A percentile compares a stretch with the other conserved stretches of the same genome.
These are phyloP conservation scores for Platycnemis pennipes DNA, from an alignment of 2,888 invertebrate species.

Conservation along the genomic window DNA sequence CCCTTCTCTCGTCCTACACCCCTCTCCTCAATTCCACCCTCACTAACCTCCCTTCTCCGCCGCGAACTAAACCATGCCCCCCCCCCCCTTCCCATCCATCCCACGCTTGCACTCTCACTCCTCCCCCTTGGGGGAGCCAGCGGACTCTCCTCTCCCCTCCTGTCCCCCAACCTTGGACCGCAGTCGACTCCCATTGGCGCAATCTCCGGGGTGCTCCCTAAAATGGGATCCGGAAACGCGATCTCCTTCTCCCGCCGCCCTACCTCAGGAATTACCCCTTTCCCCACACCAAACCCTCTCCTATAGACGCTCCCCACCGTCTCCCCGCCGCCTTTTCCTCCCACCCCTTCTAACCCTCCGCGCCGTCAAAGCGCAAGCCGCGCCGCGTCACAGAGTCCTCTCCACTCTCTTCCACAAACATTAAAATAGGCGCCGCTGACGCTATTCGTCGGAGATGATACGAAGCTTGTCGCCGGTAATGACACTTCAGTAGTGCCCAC, in stretches of 20 bases:
- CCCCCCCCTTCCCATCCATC: background rate
- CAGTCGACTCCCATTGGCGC: slow-evolving; percentile 58
- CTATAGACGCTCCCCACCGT: slow-evolving; percentile 74
- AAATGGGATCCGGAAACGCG: slow-evolving; percentile 85
- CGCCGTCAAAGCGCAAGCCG: slow-evolving; percentile 7
- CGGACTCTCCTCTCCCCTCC: background rate
- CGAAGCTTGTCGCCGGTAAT: background rate
- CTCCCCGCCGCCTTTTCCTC: background rate
- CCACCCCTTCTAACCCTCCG: slow-evolving; percentile 67
- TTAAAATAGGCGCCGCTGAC: slow-evolving; percentile 60
- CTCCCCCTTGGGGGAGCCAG: background rate
- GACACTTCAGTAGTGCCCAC: background rate
- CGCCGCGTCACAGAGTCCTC: background rate
- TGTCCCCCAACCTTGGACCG: slow-evolving; percentile 53
- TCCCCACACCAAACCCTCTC: slow-evolving; percentile 75
- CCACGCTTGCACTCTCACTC: slow-evolving; percentile 55
- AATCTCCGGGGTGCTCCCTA: slow-evolving; percentile 79
- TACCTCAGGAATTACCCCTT: slow-evolving; percentile 58
- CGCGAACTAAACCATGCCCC: slow-evolving; percentile 12
- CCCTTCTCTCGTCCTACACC: background rate
- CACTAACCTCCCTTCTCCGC: background rate
- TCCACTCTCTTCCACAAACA: background rate
- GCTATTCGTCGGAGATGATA: background rate
- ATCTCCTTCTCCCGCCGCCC: slow-evolving; percentile 77
- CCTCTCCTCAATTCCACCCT: slow-evolving; percentile 33